A percentile compares a stretch with the other conserved stretches of the same genome.
Evolutionary conservation across 2,797 vertebrate species (phyloP).

Genomic region (Hylomyscus alleni): DNA sequence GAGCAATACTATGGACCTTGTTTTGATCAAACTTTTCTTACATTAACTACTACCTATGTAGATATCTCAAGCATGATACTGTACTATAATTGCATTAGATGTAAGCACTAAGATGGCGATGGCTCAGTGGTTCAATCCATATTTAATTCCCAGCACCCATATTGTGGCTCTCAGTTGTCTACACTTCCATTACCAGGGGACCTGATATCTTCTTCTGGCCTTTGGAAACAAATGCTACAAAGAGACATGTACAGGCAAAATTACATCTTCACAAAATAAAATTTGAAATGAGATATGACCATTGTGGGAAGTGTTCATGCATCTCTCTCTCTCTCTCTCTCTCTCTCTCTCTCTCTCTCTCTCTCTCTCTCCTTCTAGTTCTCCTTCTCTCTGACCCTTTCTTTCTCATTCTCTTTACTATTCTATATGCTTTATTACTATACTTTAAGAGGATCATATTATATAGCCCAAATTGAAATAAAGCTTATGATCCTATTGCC

Average conservation of each 20-base stretch:
- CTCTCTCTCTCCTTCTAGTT: not conserved
- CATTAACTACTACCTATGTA: not conserved
- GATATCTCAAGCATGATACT: not conserved
- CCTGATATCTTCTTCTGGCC: not conserved
- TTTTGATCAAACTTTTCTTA: not conserved
- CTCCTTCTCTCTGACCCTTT: not conserved
- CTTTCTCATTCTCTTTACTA: not conserved
- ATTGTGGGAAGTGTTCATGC: not conserved
- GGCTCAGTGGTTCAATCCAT: not conserved
- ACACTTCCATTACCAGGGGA: not conserved
- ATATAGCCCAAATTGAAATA: not conserved
- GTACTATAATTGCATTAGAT: not conserved
- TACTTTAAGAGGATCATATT: not conserved
- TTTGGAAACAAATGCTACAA: not conserved
- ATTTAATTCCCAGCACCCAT: not conserved
- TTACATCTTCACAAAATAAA: not conserved
- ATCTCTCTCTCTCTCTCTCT: not conserved
- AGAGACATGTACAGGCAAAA: not conserved
- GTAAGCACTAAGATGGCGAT: not conserved
- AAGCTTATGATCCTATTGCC: not conserved
- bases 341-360: no score
- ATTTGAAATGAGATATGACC: not conserved
- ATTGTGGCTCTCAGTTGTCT: not conserved
- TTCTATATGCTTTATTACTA: not conserved
- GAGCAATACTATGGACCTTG: not conserved